Evolutionary conservation across 2,113 vertebrate genomes (phyloP), one percentile per base, ranked within the genome.

Genomic region (Semicossyphus pulcher): DNA sequence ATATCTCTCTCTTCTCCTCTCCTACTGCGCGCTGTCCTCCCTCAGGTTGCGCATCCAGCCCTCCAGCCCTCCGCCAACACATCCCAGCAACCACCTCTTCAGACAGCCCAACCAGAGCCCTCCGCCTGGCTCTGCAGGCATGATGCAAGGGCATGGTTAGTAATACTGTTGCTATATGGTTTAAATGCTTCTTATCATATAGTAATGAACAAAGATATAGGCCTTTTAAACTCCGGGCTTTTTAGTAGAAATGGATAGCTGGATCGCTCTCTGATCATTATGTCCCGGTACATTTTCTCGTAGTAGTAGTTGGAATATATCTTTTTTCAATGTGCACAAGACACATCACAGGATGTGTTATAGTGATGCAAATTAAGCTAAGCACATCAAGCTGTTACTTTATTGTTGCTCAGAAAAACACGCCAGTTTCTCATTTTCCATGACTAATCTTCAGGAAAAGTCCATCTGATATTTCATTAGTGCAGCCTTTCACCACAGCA

Each of bases 41-140:
- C 78, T 23, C 70, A 99, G 98, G 95, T 96, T 99, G 92, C 95
- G 92, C 87, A 99, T 99, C 86, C 97, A 99, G 90, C 97, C 97
- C 37, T 97, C 98, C 77, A 99, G 97, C 83, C 97, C 97, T 2
- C 97, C 97, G 45, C 98, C 97, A 8, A 98, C 92, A 89, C 96
- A 99, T 91, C 95, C 97, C 78, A 99, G 91, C 92, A 99, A 99
- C 91, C 97, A 99, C 80, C 96, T 99, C 89, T 99, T 98, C 95
- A 95, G 95, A 86, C 95, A 96, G 14, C 93, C 96, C 68, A 97
- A 96, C 93, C 97, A 95, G 86, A 99, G 96, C 82, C 95, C 98
- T 32, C 96, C 97, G 8, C 96, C 97, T 0, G 92, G 95, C 80
- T 95, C 90, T 88, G 94, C 94, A 89, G 91, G 92, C 74, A 89